Evolutionary conservation across 2,797 vertebrate species (phyloP), one percentile per base, ranked within the genome.

Genomic region (Todus mexicanus): DNA sequence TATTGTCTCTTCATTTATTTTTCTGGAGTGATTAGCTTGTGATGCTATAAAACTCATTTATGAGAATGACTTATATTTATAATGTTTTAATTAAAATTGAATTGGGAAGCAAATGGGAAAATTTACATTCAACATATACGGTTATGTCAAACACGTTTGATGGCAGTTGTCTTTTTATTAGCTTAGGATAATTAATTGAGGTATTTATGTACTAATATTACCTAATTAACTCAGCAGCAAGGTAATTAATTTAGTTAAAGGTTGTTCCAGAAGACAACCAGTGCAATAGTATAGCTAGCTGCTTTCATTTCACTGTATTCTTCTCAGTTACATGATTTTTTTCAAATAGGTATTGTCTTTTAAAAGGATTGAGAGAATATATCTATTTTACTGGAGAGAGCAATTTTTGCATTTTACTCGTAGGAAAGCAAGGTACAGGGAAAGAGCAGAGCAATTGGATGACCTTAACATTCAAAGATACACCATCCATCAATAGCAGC

Each of bases 181-280:
- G 93, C 75, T 95, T 90, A 93, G 83, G 90, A 95, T 94, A 96
- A 97, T 97, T 97, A 97, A 96, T 93, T 97, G 94, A 87, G 48
- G 88, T 94, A 89, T 96, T 96, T 97, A 96, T 96, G 94, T 96
- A 94, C 95, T 96, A 95, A 95, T 97, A 96, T 96, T 96, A 93
- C 84, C 94, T 96, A 97, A 97, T 97, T 97, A 96, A 94, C 92
- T 97, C 92, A 56, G 79, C 63, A 93, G 91, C 6, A 15, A 92
- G 93, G 68, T 94, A 96, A 96, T 97, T 97, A 95, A 96, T 97
- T 97, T 92, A 89, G 94, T 91, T 96, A 92, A 73, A 7, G 4
- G 75, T 78, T 86, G 87, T 89, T 90, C 91, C 91, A 95, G 35
- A 88, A 84, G 89, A 93, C 86, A 81, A 10, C 7, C 3, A 25